These are phyloP conservation scores for Hypanus sabinus DNA, from an alignment of 2,113 vertebrate species.

Conservation along the genomic window DNA sequence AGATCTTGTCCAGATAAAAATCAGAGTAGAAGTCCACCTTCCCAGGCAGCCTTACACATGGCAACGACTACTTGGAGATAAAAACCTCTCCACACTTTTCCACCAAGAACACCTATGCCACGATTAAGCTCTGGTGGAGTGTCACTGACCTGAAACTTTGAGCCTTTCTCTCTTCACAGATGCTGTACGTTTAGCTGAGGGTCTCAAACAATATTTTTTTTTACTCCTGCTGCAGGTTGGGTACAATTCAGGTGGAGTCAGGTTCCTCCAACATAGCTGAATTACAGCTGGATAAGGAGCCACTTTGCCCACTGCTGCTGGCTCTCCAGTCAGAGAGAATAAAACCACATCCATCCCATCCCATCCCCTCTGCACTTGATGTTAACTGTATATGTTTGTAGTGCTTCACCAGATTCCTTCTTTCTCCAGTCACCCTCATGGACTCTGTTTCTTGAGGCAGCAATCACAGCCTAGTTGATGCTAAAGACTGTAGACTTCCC, in stretches of 20 bases:
- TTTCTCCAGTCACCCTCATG: not conserved
- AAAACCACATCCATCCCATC: not conserved
- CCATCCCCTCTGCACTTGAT: not conserved
- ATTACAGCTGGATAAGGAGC: not conserved
- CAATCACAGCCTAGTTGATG: not conserved
- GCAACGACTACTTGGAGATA: no score
- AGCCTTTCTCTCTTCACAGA: no score
- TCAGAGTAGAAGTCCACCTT: no score
- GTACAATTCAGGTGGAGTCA: not conserved
- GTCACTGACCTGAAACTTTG: no score
- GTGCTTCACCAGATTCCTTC: not conserved
- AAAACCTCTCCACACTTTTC: not conserved
- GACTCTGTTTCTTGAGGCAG: not conserved
- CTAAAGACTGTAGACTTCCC: not conserved
- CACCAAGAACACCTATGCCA: not conserved
- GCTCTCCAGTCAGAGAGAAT: not conserved
- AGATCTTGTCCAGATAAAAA: no score
- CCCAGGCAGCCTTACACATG: no score
- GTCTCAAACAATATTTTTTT: no score
- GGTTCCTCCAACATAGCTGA: no score
- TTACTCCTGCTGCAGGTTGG: not conserved
- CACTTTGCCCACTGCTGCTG: not conserved
- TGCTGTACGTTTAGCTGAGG: no score
- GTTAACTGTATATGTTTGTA: not conserved
- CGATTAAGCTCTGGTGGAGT: no score